Evolutionary conservation across 2,888 invertebrate species (phyloP), one percentile per base, ranked within the genome.

Genomic region (Drosophila koepferae): DNA sequence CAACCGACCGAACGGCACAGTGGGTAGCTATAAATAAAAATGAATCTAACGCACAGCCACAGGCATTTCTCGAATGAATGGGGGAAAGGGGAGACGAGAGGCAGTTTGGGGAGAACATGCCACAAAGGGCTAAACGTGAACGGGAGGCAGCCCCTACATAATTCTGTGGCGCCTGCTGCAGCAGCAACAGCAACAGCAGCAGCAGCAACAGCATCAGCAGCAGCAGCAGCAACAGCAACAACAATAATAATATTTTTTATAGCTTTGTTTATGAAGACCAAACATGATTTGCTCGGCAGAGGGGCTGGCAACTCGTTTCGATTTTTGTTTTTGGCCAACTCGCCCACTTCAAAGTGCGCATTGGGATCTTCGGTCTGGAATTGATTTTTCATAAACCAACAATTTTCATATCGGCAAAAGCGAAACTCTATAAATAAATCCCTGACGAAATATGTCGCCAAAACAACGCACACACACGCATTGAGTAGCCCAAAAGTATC

Each of bases 211-310:
- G 36, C 67, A 63, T 38, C 61, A 62, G 14, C 23, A 44, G 31
- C 8, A 31, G 16, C 28, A 49, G 10, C 28, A 49, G 5, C 8
- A 48, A 9, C 31, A 34, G 6, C 14, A 49, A 12, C 63, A 64
- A 31, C 71, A 59, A 58, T 40, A 79, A 54, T 51, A 58, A 69
- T 72, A 68, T 77, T 84, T 83, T 83, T 84, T 84, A 84, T 84
- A 72, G 89, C 81, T 89, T 84, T 84, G 84, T 84, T 84, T 84
- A 84, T 89, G 79, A 65, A 51, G 72, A 75, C 63, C 63, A 74
- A 80, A 62, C 75, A 75, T 70, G 63, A 61, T 72, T 70, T 70
- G 59, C 36, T 44, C 12, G 18, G 36, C 43, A 16, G 12, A 31
- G 16, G 71, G 40, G 65, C 56, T 76, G 77, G 64, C 74, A 76